These are phyloP conservation scores for Exocentrus adspersus DNA, from an alignment of 2,888 invertebrate species.

Conservation along the genomic window DNA sequence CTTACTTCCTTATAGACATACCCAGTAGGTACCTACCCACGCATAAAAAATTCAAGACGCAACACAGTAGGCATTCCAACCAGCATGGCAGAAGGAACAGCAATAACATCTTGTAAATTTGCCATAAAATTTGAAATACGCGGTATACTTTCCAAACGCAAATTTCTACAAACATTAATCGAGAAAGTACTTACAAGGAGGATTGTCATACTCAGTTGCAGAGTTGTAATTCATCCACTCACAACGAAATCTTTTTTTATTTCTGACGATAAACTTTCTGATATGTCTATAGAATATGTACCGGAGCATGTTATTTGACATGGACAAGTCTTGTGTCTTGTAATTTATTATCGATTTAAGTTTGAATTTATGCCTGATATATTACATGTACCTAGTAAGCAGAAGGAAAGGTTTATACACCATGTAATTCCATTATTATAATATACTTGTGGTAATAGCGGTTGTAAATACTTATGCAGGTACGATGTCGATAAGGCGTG, in stretches of 20 bases:
- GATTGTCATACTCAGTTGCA: slow-evolving; percentile 8
- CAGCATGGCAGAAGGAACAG: not conserved
- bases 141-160: slow-evolving; percentile 23
- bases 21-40: too few relatives aligned
- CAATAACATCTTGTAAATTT: slow-evolving; percentile 20
- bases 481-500: slow-evolving; percentile 10
- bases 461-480: slow-evolving; percentile 1
- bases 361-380: slow-evolving; percentile 15
- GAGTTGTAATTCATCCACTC: slow-evolving; percentile 3
- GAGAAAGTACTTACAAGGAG: slow-evolving; percentile 17
- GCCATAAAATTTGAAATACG: slow-evolving; percentile 26
- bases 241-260: slow-evolving; percentile 4
- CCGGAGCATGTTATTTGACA: not conserved
- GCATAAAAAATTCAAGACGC: not conserved
- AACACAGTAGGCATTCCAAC: not conserved
- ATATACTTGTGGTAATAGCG: slow-evolving; percentile 4
- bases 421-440: slow-evolving; percentile 9
- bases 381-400: slow-evolving; percentile 11
- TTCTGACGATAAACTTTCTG: slow-evolving; percentile 21
- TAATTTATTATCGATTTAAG: slow-evolving; percentile 22
- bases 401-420: slow-evolving; percentile 9
- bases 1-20: not conserved
- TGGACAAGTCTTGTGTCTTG: slow-evolving; percentile 7
- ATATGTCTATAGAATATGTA: slow-evolving; percentile 15
- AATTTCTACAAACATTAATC: slow-evolving; percentile 18